Evolutionary conservation across 2,888 invertebrate genomes (phyloP), one percentile per base, ranked within the genome.

Genomic region (Chymomyza fuscimana): DNA sequence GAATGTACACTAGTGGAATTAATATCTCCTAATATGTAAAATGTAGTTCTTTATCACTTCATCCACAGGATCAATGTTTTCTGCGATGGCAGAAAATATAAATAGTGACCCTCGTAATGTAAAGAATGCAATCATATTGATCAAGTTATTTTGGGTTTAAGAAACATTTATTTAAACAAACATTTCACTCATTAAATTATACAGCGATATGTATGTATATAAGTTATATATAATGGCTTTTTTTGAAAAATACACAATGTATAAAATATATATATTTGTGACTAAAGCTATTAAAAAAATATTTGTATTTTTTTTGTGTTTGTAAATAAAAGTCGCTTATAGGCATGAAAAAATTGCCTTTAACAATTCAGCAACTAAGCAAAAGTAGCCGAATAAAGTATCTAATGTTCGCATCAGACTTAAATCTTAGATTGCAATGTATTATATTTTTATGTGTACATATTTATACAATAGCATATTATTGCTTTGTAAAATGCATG

Each of bases 191-290:
- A 54, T 54, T 16, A 16, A 54, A 54, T 54, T 19, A 54, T 19
- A 54, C 40, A 46, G 12, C 12, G 40, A 46, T 46, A 46, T 46
- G 12, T 46, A 46, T 46, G 40, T 54, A 22, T 54, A 54, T 54
- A 54, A 54, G 16, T 54, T 54, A 54, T n/a, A 54, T 54, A 22
- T 54, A 54, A 54, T 54, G 54, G 54, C 54, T 54, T 54, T 16
- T 54, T 54, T 19, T 54, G 6, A 54, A 54, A 54, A 54, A 54
- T 54, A 54, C 54, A 54, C 54, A 54, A 46, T 46, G 40, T 54
- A n/a, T 54, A 16, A 54, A 54, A 54, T 54, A n/a, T n/a, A n/a
- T n/a, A n/a, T n/a, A n/a, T 54, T 54, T 54, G 54, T 54, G 54
- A 54, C 54, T 54, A 19, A 54, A 54, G 16, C 16, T 54, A 54